A percentile compares a stretch with the other conserved stretches of the same genome.
These are phyloP conservation scores for Pangasianodon gigas DNA, from an alignment of 2,113 vertebrate species.

Conservation along the genomic window DNA sequence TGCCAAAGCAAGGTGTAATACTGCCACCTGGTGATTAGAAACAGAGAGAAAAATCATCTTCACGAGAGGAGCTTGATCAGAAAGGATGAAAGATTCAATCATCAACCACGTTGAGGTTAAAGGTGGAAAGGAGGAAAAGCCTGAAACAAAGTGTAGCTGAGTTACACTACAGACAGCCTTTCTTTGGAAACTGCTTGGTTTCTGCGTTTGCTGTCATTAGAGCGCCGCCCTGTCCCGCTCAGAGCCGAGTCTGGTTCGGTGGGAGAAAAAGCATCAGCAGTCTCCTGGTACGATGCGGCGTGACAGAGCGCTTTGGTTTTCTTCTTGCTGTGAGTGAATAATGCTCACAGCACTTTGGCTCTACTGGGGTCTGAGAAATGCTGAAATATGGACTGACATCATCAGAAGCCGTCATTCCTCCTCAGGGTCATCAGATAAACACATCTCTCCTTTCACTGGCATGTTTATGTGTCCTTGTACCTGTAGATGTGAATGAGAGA, in stretches of 20 bases:
- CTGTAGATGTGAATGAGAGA: conserved; percentile 49
- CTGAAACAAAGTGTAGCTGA: neutral
- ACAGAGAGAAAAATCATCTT: conserved; percentile 55
- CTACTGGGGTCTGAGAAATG: neutral
- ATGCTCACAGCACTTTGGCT: conserved; percentile 13
- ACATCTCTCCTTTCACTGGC: conserved; percentile 52
- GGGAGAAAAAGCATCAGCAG: neutral
- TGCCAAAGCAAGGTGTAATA: conserved; percentile 52
- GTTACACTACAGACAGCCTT: neutral
- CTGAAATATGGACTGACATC: neutral
- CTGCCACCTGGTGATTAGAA: conserved; percentile 48
- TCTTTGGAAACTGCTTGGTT: neutral
- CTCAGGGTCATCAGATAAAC: conserved; percentile 54
- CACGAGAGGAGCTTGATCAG: conserved; percentile 42
- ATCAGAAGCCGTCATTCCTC: neutral
- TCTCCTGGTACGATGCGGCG: neutral
- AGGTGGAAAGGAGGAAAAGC: neutral
- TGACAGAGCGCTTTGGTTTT: conserved; percentile 21
- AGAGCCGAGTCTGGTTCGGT: neutral
- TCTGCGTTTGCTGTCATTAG: neutral
- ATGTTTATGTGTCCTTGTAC: conserved; percentile 73
- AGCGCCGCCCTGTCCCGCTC: neutral
- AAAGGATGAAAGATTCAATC: neutral
- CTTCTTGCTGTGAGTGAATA: conserved; percentile 3
- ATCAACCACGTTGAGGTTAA: neutral